Conservation (phyloP, 2,113 vertebrate species). For the Plecturocebus donacophilus region DNA sequence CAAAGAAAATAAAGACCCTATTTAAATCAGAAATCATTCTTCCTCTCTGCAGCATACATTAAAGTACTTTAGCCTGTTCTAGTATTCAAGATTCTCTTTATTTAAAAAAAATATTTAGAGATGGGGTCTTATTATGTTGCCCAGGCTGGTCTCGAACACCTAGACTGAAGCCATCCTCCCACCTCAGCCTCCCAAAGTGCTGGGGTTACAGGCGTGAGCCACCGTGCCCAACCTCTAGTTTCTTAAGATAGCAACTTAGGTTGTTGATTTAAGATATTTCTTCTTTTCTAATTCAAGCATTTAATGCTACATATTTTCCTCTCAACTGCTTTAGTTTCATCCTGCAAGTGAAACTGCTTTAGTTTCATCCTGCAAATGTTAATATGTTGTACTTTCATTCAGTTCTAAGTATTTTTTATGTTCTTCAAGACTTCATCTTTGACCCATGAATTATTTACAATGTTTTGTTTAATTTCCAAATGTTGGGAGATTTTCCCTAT, state of each 20-base stretch:
- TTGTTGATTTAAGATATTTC: background rate
- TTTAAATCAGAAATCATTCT: background rate
- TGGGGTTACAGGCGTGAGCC: no score
- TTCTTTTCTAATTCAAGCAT: conserved; percentile 20
- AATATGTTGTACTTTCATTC: background rate
- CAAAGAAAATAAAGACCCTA: background rate
- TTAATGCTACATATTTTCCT: background rate
- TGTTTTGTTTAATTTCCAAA: conserved; percentile 22
- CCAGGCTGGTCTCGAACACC: no score
- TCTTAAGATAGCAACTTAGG: background rate
- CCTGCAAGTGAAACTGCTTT: background rate
- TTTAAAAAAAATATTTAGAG: no score
- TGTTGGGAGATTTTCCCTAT: background rate
- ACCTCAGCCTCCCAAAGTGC: no score
- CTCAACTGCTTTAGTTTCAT: background rate
- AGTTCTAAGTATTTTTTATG: background rate
- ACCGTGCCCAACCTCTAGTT: background rate
- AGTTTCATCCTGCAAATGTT: background rate
- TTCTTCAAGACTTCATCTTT: conserved; percentile 15
- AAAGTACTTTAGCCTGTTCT: background rate
- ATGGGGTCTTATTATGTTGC: no score
- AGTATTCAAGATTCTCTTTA: background rate
- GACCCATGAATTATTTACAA: background rate
- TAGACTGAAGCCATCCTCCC: no score
- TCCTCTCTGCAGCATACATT: background rate